phyloP scores from a whole-genome alignment of 2,888 invertebrate species.

The Leucophenga montana region DNA sequence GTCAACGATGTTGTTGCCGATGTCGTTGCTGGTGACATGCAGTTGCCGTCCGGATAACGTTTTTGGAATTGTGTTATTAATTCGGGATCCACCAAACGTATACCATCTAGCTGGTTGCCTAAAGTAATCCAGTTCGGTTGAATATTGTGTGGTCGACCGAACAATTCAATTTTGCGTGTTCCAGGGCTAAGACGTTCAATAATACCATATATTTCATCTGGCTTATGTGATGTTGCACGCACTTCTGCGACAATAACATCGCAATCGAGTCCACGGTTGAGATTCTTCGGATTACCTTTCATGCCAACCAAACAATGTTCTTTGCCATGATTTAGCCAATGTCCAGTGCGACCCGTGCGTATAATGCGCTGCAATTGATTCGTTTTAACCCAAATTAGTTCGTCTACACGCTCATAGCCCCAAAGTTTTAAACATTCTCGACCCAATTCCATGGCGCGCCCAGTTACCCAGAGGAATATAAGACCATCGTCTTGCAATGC shows the following conservation, averaged over 20 bases:
- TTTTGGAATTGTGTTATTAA: conserved; percentile 91
- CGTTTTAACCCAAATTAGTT: conserved; percentile 99
- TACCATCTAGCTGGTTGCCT: conserved; percentile 97
- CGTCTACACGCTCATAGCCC: conserved; percentile 98
- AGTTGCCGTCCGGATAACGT: conserved; percentile 91
- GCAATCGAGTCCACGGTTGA: conserved; percentile 95
- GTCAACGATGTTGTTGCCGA: conserved; percentile 41
- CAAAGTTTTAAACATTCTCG: conserved; percentile 95
- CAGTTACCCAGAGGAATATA: conserved; percentile 98
- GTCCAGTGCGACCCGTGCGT: conserved; percentile 95
- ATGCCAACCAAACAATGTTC: conserved; percentile 97
- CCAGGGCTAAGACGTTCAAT: conserved; percentile 97
- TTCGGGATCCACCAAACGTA: conserved; percentile 92
- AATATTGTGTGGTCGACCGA: conserved; percentile 97
- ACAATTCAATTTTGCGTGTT: conserved; percentile 96
- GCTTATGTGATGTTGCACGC: conserved; percentile 97
- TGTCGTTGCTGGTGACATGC: conserved; percentile 71
- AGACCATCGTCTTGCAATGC: conserved; percentile 96
- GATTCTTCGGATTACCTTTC: conserved; percentile 92
- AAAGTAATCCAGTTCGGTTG: conserved; percentile 99
- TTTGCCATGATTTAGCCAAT: conserved; percentile 99
- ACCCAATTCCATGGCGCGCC: conserved; percentile 88
- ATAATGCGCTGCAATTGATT: conserved; percentile 98
- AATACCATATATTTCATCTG: conserved; percentile 98
- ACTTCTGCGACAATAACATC: conserved; percentile 99